Conservation (phyloP, 1,140 invertebrate genomes). For the Chymomyza costata region DNA sequence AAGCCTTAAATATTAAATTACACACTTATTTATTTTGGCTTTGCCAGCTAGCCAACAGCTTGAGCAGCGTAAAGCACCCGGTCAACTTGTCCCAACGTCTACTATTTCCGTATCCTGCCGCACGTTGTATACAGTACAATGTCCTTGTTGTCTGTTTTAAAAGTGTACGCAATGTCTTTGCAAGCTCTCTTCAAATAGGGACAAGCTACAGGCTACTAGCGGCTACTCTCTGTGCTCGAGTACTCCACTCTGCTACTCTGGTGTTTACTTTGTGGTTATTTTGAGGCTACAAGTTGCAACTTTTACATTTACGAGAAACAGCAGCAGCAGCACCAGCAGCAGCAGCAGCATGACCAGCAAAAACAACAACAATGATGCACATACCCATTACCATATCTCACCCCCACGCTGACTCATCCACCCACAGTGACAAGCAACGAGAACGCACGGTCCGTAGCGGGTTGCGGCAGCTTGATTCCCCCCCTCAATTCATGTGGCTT, state of each 20-base stretch:
- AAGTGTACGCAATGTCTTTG: conserved; percentile 46
- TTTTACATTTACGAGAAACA: conserved; percentile 60
- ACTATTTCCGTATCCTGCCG: conserved; percentile 16
- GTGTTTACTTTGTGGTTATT: conserved; percentile 72
- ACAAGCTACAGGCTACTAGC: too few relatives aligned
- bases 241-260: conserved; percentile 40
- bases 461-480: too few relatives aligned
- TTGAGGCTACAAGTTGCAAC: conserved; percentile 70
- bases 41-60: conserved; percentile 5
- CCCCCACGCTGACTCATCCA: too few relatives aligned
- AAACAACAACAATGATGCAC: too few relatives aligned
- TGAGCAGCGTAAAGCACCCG: not conserved
- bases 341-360: conserved; percentile 11
- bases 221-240: conserved; percentile 27
- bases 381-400: too few relatives aligned
- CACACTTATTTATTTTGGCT: conserved; percentile 65
- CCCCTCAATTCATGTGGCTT: conserved; percentile 1
- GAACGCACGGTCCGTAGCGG: too few relatives aligned
- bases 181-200: conserved; percentile 66
- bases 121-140: conserved; percentile 31
- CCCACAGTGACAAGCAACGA: too few relatives aligned
- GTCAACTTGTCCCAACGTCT: not conserved
- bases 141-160: conserved; percentile 25
- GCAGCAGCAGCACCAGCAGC: conserved; percentile 20
- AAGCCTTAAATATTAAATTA: conserved; percentile 71